These are phyloP conservation scores for Cylindroiulus punctatus DNA, from an alignment of 2,888 invertebrate genomes.

Conservation along the genomic window DNA sequence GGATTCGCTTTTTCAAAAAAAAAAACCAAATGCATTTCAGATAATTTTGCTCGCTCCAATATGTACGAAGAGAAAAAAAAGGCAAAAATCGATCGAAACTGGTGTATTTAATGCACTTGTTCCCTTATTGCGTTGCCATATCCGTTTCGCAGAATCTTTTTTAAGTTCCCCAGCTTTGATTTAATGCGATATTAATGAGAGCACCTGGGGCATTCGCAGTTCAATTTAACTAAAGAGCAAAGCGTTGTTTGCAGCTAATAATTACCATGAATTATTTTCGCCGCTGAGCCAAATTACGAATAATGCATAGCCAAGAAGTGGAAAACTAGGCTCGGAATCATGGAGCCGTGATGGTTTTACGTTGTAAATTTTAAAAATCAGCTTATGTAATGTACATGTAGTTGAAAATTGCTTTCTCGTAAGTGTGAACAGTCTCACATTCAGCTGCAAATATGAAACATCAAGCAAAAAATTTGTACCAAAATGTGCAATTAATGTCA, in stretches of 20 bases:
- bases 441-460: too few relatives aligned
- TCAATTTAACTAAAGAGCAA: constrained; percentile 33
- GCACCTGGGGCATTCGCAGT: constrained; percentile 1
- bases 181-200: constrained; percentile 43
- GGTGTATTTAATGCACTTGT: constrained; percentile 13
- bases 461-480: too few relatives aligned
- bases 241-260: neutral
- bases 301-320: too few relatives aligned
- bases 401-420: too few relatives aligned
- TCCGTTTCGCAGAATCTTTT: neutral
- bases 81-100: neutral
- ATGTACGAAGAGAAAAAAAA: neutral
- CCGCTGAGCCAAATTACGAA: neutral
- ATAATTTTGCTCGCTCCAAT: constrained; percentile 4
- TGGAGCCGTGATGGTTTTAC: too few relatives aligned
- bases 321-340: too few relatives aligned
- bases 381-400: too few relatives aligned
- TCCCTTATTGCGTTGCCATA: neutral
- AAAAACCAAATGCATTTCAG: neutral
- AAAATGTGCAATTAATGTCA: too few relatives aligned
- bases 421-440: too few relatives aligned
- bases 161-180: neutral
- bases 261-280: constrained; percentile 26
- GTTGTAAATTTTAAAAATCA: too few relatives aligned
- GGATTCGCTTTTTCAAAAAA: neutral